Evolutionary conservation across 1,140 invertebrate genomes (phyloP).

Genomic region (Watersipora subatra): DNA sequence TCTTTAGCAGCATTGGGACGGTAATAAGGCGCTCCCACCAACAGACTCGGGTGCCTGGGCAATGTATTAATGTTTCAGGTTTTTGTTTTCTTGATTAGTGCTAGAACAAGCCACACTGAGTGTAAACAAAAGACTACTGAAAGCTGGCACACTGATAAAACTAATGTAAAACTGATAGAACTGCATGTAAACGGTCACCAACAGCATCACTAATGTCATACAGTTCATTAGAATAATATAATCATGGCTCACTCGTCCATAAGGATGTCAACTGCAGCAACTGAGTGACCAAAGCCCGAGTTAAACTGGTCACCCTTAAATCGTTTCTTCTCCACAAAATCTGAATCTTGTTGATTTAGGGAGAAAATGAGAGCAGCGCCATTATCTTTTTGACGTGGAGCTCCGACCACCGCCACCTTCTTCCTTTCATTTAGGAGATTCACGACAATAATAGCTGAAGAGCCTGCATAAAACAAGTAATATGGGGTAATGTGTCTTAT

Average conservation of each 20-base stretch:
- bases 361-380: background rate
- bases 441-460: background rate
- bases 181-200: no score
- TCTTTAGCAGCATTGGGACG: background rate
- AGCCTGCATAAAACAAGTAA: no score
- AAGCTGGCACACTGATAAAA: no score
- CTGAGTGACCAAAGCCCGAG: background rate
- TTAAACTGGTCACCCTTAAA: background rate
- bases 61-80: no score
- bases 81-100: no score
- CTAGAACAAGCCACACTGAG: no score
- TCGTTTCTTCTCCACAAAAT: background rate
- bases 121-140: no score
- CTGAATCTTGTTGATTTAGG: background rate
- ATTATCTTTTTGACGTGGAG: background rate
- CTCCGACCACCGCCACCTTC: background rate
- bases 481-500: no score
- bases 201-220: no score
- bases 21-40: background rate
- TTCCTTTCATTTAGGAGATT: background rate
- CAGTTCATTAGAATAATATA: no score
- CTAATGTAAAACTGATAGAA: no score
- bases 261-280: background rate
- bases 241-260: background rate
- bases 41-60: background rate